These are phyloP conservation scores for Mustela lutreola DNA, from an alignment of 2,113 vertebrate species.

Conservation along the genomic window DNA sequence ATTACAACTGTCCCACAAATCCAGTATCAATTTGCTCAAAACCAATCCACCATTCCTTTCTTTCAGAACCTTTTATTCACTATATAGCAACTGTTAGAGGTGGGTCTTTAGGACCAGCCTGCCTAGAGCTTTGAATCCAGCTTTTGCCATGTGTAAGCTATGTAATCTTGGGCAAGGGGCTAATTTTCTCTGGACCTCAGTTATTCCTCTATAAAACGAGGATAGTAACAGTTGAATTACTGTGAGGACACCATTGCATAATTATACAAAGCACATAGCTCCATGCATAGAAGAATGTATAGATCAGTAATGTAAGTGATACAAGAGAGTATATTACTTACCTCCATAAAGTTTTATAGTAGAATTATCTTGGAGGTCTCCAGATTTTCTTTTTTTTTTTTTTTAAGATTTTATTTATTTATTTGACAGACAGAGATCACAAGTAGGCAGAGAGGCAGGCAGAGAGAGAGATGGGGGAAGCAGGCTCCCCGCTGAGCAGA, in stretches of 20 bases:
- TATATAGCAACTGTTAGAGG: background rate
- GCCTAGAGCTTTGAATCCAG: background rate
- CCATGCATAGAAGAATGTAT: background rate
- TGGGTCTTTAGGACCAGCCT: background rate
- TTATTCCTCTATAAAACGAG: background rate
- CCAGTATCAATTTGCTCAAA: background rate
- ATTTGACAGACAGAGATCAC: too few relatives aligned
- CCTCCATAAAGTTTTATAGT: background rate
- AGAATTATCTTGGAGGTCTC: background rate
- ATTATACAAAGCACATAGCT: background rate
- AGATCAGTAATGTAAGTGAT: background rate
- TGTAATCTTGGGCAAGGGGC: background rate
- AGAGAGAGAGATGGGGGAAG: too few relatives aligned
- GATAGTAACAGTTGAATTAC: background rate
- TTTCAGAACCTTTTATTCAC: background rate
- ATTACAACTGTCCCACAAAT: background rate
- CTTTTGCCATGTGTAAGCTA: background rate
- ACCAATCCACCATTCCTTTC: background rate
- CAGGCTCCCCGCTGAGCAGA: too few relatives aligned
- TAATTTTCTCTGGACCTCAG: background rate
- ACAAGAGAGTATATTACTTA: background rate
- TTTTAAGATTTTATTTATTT: background rate
- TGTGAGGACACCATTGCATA: background rate
- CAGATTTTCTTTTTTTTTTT: slow-evolving; percentile 2
- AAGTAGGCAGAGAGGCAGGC: too few relatives aligned